Conservation (phyloP, 1,140 invertebrate genomes). For the Pseudachorutes palmiensis region DNA sequence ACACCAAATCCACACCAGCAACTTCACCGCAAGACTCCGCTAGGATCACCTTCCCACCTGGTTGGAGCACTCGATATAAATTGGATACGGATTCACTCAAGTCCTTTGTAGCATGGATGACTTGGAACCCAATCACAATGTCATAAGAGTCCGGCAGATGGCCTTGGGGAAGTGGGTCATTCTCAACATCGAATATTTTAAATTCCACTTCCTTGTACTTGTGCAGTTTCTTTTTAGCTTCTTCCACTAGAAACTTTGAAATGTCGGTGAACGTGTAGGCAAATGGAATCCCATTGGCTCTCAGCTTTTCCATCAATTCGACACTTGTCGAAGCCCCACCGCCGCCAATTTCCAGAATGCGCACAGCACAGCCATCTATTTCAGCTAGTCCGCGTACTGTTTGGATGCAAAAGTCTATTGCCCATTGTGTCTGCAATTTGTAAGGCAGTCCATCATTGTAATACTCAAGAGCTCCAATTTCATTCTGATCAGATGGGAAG, state of each 20-base stretch:
- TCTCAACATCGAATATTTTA: constrained; percentile 21
- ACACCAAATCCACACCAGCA: neutral
- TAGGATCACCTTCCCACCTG: neutral
- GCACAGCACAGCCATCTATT: neutral
- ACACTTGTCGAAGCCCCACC: neutral
- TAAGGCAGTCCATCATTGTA: neutral
- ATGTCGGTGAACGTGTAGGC: constrained; percentile 22
- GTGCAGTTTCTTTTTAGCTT: neutral
- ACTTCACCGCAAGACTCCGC: neutral
- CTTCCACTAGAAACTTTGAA: constrained; percentile 3
- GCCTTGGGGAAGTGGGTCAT: constrained; percentile 19
- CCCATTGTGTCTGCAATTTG: too few species aligned
- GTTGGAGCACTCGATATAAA: neutral
- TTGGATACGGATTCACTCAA: constrained; percentile 10
- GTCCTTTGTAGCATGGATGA: constrained; percentile 22
- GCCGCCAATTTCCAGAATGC: constrained; percentile 22
- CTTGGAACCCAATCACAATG: constrained; percentile 11
- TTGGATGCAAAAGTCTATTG: neutral
- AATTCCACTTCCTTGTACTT: neutral
- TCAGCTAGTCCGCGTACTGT: neutral
- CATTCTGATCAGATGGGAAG: neutral
- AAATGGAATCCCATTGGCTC: neutral
- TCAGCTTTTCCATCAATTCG: neutral
- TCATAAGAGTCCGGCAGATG: constrained; percentile 20
- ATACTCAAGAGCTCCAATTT: neutral